These are phyloP conservation scores for Saccostrea cuccullata DNA, from an alignment of 1,140 invertebrate genomes.

Conservation along the genomic window DNA sequence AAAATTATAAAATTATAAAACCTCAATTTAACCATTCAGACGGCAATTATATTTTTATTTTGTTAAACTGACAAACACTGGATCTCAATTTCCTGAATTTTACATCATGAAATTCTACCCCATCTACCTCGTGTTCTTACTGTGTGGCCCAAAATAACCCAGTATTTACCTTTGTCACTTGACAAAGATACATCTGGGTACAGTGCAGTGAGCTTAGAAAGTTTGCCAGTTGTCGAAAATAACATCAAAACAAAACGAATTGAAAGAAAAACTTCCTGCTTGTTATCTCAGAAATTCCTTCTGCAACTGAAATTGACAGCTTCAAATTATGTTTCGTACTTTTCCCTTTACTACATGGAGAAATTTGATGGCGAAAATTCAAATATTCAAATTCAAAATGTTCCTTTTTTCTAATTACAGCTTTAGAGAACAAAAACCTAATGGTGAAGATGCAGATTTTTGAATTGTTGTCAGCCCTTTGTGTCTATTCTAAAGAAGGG, in stretches of 20 bases:
- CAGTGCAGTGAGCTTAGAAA: too few species aligned
- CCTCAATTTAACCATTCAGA: too few species aligned
- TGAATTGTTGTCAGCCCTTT: conserved; percentile 81
- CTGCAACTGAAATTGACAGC: conserved; percentile 13
- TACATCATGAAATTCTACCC: too few species aligned
- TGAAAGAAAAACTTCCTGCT: not conserved
- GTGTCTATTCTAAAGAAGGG: conserved; percentile 80
- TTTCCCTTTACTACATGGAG: not conserved
- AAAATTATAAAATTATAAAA: too few species aligned
- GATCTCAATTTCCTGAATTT: too few species aligned
- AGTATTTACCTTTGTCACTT: too few species aligned
- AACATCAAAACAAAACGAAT: not conserved
- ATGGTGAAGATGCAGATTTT: conserved; percentile 82
- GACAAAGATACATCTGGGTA: too few species aligned
- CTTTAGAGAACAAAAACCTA: conserved; percentile 79
- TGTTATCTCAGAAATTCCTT: not conserved
- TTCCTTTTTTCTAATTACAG: conserved; percentile 68
- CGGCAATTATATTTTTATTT: too few species aligned
- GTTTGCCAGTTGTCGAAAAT: too few species aligned
- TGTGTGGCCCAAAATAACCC: too few species aligned
- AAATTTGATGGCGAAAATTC: conserved; percentile 11
- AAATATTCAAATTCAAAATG: not conserved
- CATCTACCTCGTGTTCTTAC: too few species aligned
- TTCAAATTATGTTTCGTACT: not conserved
- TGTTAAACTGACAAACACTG: too few species aligned